These are phyloP conservation scores for Melanotus villosus DNA, from an alignment of 2,888 invertebrate species.

Conservation along the genomic window DNA sequence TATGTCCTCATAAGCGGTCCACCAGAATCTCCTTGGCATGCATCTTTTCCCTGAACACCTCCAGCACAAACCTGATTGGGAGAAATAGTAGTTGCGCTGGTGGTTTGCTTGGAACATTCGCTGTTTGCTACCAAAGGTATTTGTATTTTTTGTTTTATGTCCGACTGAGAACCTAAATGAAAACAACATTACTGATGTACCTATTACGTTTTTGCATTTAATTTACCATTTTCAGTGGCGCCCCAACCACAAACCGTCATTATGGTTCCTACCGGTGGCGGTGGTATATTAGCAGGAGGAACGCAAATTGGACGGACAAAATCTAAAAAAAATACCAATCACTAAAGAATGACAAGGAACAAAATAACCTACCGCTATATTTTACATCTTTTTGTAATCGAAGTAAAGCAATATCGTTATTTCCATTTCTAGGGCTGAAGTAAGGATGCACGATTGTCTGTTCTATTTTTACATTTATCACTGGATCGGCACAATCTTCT, in stretches of 20 bases:
- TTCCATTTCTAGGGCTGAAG: conserved; percentile 54
- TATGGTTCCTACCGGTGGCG: conserved; percentile 56
- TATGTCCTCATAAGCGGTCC: conserved; percentile 80
- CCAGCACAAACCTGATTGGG: conserved; percentile 79
- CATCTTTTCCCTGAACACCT: conserved; percentile 76
- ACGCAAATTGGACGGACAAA: conserved; percentile 62
- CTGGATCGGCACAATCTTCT: conserved; percentile 56
- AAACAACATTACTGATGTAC: neutral
- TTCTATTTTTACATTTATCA: conserved; percentile 61
- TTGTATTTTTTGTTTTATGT: conserved; percentile 75
- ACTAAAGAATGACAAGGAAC: too few species aligned
- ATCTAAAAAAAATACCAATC: conserved; percentile 43
- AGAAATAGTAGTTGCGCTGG: conserved; percentile 68
- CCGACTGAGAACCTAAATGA: conserved; percentile 32
- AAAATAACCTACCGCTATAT: conserved; percentile 66
- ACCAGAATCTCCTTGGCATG: conserved; percentile 71
- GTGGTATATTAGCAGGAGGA: conserved; percentile 54
- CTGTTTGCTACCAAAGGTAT: conserved; percentile 72
- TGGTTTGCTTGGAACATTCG: conserved; percentile 72
- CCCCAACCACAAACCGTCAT: conserved; percentile 68
- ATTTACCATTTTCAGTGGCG: conserved; percentile 52
- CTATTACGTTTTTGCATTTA: neutral
- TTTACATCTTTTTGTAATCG: conserved; percentile 67
- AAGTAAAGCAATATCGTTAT: conserved; percentile 67
- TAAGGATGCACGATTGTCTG: conserved; percentile 55